Percentiles rank a stretch among this genome's conserved stretches.
These are phyloP conservation scores for Sinonovacula constricta DNA, from an alignment of 1,140 invertebrate genomes.

Conservation along the genomic window DNA sequence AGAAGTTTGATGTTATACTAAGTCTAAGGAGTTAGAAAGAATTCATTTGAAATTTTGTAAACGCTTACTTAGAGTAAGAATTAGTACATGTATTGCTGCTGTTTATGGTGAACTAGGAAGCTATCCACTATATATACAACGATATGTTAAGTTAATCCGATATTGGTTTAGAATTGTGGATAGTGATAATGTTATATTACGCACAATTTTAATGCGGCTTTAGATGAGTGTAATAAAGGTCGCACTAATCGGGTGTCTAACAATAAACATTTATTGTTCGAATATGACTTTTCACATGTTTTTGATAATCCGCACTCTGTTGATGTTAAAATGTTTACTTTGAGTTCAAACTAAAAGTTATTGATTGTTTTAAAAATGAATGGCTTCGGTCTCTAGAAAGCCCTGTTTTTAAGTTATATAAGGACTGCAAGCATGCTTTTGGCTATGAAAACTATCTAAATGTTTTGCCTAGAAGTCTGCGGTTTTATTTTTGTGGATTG, in stretches of 20 bases:
- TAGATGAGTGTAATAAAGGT: background rate
- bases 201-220: background rate
- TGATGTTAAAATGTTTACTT: background rate
- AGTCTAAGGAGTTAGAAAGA: constrained; percentile 1
- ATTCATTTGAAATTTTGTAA: constrained; percentile 14
- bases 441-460: constrained; percentile 17
- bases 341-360: background rate
- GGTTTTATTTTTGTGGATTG: constrained; percentile 2
- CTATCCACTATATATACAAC: background rate
- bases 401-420: constrained; percentile 23
- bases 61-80: background rate
- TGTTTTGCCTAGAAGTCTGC: background rate
- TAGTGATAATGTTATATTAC: background rate
- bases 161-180: constrained; percentile 8
- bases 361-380: constrained; percentile 29
- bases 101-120: constrained; percentile 11
- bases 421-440: constrained; percentile 3
- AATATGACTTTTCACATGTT: constrained; percentile 2
- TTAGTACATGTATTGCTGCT: background rate
- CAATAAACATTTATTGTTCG: background rate
- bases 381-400: background rate
- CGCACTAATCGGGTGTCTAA: background rate
- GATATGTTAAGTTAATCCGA: background rate
- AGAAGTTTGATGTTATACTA: background rate
- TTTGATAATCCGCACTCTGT: background rate